phyloP scores from a whole-genome alignment of 1,140 invertebrate species.

The Pseudomyrmex concolor region DNA sequence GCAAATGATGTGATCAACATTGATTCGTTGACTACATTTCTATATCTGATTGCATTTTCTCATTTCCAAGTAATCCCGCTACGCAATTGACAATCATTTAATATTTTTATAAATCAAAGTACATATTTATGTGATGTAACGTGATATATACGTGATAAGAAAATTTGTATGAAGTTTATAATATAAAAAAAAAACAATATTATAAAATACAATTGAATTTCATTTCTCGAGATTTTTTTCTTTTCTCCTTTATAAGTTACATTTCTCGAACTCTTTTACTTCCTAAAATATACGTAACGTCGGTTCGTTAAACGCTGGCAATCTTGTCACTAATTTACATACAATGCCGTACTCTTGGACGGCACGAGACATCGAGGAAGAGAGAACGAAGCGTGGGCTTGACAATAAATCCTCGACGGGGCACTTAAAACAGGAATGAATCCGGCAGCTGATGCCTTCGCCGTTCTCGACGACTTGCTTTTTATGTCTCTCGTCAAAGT shows the following conservation, averaged over 20 bases:
- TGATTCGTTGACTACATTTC: constrained; percentile 19
- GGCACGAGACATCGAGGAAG: constrained; percentile 51
- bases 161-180: no score
- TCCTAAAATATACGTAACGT: background rate
- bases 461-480: constrained; percentile 40
- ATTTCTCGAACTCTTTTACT: constrained; percentile 6
- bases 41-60: background rate
- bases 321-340: constrained; percentile 62
- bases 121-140: no score
- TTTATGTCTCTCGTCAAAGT: constrained; percentile 48
- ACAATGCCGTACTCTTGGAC: constrained; percentile 57
- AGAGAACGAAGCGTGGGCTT: constrained; percentile 25
- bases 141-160: no score
- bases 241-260: background rate
- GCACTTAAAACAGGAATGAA: constrained; percentile 62
- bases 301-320: background rate
- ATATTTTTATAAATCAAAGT: background rate
- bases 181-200: no score
- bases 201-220: no score
- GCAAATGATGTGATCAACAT: background rate
- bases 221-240: no score
- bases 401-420: constrained; percentile 63
- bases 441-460: constrained; percentile 62
- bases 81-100: background rate
- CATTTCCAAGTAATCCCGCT: background rate